Base-by-base conservation (phyloP, 1,140 invertebrate species). In the Plodia interpunctella region DNA sequence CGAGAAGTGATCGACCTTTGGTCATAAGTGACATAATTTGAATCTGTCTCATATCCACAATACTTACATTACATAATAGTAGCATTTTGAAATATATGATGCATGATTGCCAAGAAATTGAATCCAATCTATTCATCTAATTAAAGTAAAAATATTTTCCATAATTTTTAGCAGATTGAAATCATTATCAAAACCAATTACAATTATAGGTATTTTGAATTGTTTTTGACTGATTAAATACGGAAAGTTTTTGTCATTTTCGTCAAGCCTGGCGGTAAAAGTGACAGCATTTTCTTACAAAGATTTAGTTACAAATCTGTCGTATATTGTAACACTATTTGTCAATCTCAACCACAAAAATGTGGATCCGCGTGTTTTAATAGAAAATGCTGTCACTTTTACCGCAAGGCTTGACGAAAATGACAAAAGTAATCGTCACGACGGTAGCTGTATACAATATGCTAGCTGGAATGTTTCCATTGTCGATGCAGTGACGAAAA, bases 401-500 rank as follows among this genome's bases (percentile, higher is more conserved):
- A 44, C 38, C 38, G 15, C 38, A 44, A 44, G 15, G 38, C 38
- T 44, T 44, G 38, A 44, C 38, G 15, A 44, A 44, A 44, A 44
- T 44, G 38, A 44, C 38, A 15, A 17, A 44, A 44, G 38, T 44
- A 35, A n/a, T n/a, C 35, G 38, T 44, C 38, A 44, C 38, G 38
- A 44, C 38, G 13, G n/a, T n/a, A n/a, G 1, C 15, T 44, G n/a
- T 44, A 6, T 44, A 15, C n/a, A 5, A 1, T 35, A 9, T 35
- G 1, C 2, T 9, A 35, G 13, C 13, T 13, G 32, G 32, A 35
- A 35, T 44, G n/a, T 44, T 44, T 44, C 38, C 38, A 44, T 44
- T 44, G 38, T 44, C 10, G 38, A 15, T 2, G 10, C 38, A 17
- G 38, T 44, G 38, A 44, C 15, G 38, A 44, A 44, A 44, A 15